Conservation (phyloP, 2,113 vertebrate species). For the Pelusios castaneus region DNA sequence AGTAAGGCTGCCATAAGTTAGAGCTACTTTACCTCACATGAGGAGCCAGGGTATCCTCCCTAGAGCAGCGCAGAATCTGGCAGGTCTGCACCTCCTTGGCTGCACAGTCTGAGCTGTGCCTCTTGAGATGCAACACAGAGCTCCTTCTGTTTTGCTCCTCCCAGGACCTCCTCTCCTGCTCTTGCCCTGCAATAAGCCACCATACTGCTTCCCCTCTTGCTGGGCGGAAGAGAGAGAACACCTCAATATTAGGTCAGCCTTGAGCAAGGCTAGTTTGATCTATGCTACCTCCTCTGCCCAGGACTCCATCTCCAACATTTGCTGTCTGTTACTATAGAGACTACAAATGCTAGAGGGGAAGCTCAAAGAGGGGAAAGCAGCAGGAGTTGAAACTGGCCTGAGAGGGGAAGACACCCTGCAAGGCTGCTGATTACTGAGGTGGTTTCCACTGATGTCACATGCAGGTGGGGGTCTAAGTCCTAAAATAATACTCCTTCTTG, state of each 20-base stretch:
- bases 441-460: background rate
- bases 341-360: background rate
- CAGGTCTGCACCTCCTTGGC: background rate
- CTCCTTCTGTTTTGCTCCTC: background rate
- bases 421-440: background rate
- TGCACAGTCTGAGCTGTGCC: background rate
- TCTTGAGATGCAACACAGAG: background rate
- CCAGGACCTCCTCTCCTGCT: background rate
- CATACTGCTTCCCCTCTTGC: background rate
- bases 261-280: background rate
- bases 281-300: background rate
- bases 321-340: background rate
- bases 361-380: slow-evolving; percentile 26
- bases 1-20: background rate
- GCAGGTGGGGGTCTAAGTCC: background rate
- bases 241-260: background rate
- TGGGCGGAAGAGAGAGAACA: background rate
- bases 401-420: background rate
- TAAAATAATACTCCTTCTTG: background rate
- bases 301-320: background rate
- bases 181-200: rapidly evolving
- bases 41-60: background rate
- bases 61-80: rapidly evolving
- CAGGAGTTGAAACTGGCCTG: background rate
- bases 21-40: background rate